Evolutionary conservation across 2,113 vertebrate genomes (phyloP).

Genomic region (Kobus ellipsiprymnus): DNA sequence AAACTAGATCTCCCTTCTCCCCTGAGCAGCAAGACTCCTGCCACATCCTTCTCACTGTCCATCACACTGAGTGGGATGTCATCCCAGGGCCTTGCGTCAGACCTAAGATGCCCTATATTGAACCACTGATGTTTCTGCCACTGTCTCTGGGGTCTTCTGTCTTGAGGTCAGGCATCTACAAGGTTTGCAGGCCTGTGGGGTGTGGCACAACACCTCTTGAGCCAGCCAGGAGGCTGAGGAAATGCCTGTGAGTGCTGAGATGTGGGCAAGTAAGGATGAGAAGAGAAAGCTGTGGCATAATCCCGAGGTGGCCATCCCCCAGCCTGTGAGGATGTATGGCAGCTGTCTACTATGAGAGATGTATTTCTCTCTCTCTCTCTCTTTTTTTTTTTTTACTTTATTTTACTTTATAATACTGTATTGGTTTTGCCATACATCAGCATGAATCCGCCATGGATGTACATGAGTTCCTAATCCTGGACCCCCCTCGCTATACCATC

Average conservation of each 20-base stretch:
- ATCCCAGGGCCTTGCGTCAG: neutral
- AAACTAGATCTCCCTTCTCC: neutral
- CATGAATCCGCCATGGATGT: no score
- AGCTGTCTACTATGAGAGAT: neutral
- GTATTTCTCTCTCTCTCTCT: neutral
- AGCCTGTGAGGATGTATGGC: neutral
- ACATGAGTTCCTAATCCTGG: no score
- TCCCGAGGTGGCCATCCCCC: neutral
- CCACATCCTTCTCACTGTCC: neutral
- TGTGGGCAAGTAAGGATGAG: neutral
- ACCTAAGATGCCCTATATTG: neutral
- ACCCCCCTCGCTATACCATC: no score
- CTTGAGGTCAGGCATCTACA: neutral
- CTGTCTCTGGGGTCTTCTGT: neutral
- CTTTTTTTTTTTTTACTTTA: no score
- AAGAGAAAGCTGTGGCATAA: neutral
- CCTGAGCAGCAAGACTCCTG: neutral
- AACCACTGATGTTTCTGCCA: no score
- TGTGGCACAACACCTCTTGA: neutral
- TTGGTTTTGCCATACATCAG: no score
- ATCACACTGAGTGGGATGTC: neutral
- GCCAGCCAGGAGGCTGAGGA: neutral
- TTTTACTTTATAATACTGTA: no score
- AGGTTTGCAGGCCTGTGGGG: neutral
- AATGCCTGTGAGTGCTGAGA: neutral